Base-by-base conservation (phyloP, 2,888 invertebrate species). In the Lycophotia porphyrea region DNA sequence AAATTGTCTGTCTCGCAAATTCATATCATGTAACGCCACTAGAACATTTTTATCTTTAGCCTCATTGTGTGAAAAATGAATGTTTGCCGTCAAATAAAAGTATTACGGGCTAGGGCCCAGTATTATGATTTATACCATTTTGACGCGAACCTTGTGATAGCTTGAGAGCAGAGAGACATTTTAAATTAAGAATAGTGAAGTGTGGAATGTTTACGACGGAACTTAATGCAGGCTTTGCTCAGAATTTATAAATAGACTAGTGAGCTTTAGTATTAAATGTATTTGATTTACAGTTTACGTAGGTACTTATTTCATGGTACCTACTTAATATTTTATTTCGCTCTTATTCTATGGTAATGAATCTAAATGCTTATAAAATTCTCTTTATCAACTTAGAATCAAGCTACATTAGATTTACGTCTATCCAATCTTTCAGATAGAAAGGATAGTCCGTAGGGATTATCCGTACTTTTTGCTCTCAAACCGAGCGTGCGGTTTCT, bases 21-120 rank as follows among this genome's bases (percentile, higher is more conserved):
- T 87, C 82, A 82, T 77, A 82, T 81, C 84, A 82, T 87, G 85
- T 82, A 82, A 82, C 79, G 75, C 67, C 72, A 78, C 84, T 82
- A 82, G 80, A 87, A 76, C 82, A 80, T 87, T 88, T 89, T 89
- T 87, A 87, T 90, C 88, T 87, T 83, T 58, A 80, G 82, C 81
- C 81, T 82, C 83, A 84, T 88, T 90, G 84, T 88, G 85, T 91
- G 89, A 92, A 90, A 91, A 92, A 92, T 92, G 88, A 87, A 88
- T 85, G 88, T 84, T 82, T 86, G 87, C 89, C 90, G 92, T 93
- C 94, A 93, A 93, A 93, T 93, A 93, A 93, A 93, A 92, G 81
- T 87, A 84, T 84, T 85, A 84, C 68, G 67, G 67, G 69, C 64
- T 79, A 78, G 63, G 72, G 75, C 74, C 71, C 67, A 49, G 80